Percentiles rank a stretch among this genome's conserved stretches.
These are phyloP conservation scores for Melanocharis versteri DNA, from an alignment of 2,113 vertebrate genomes.

Conservation along the genomic window DNA sequence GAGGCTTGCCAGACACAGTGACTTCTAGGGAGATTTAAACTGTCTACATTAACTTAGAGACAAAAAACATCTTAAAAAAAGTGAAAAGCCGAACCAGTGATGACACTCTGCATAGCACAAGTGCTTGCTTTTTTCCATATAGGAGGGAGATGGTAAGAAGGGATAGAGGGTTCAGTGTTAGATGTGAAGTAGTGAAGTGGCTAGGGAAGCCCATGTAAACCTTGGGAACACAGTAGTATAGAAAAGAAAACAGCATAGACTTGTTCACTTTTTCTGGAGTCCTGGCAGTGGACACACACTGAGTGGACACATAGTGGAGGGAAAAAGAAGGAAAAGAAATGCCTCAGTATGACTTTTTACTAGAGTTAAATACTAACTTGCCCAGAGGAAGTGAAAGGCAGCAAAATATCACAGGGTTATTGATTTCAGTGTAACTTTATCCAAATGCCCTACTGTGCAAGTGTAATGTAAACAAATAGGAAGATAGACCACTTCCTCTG, in stretches of 20 bases:
- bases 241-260: background rate
- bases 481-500: background rate
- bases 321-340: rapidly evolving
- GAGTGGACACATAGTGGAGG: background rate
- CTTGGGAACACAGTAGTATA: background rate
- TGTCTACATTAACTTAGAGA: background rate
- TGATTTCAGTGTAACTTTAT: background rate
- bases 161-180: background rate
- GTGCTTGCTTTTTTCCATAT: background rate
- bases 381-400: background rate
- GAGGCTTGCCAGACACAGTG: background rate
- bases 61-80: background rate
- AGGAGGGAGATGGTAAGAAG: background rate
- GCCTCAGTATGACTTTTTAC: background rate
- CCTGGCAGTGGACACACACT: background rate
- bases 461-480: background rate
- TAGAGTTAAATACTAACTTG: background rate
- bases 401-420: background rate
- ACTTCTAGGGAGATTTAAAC: background rate
- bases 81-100: background rate
- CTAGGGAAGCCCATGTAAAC: background rate
- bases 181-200: background rate
- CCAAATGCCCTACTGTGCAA: background rate
- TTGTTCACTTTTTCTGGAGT: background rate
- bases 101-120: background rate